Evolutionary conservation across 2,797 vertebrate species (phyloP).

Genomic region (Peromyscus attwateri): DNA sequence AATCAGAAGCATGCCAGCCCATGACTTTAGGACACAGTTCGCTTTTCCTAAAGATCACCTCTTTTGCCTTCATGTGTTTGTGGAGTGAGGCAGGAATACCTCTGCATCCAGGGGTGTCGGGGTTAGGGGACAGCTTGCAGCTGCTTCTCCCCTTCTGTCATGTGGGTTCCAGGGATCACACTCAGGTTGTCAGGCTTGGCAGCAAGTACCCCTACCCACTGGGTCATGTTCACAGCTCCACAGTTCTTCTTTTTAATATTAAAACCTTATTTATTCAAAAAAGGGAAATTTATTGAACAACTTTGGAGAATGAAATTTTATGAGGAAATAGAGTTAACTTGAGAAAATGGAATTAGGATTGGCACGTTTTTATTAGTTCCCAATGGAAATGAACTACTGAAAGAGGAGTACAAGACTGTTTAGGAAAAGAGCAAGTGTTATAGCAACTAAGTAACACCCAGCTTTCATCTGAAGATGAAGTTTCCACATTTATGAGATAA

Average conservation of each 20-base stretch:
- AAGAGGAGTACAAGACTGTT: not conserved
- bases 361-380: not conserved
- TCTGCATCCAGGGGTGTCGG: too few relatives aligned
- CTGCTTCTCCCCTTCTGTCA: not conserved
- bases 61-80: not conserved
- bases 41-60: not conserved
- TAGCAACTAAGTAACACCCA: not conserved
- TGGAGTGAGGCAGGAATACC: not conserved
- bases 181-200: too few relatives aligned
- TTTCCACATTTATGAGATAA: not conserved
- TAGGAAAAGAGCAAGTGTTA: not conserved
- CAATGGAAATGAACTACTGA: not conserved
- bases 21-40: conserved; percentile 17
- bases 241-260: not conserved
- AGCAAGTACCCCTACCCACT: too few relatives aligned
- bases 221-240: not conserved
- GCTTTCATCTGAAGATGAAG: not conserved
- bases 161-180: too few relatives aligned
- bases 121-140: not conserved
- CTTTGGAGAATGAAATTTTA: not conserved
- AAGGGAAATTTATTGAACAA: not conserved
- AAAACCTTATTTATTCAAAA: not conserved
- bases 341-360: not conserved
- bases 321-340: not conserved
- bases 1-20: not conserved